Base-by-base conservation (phyloP, 1,140 invertebrate species). In the Akabosia matsudoensis region DNA sequence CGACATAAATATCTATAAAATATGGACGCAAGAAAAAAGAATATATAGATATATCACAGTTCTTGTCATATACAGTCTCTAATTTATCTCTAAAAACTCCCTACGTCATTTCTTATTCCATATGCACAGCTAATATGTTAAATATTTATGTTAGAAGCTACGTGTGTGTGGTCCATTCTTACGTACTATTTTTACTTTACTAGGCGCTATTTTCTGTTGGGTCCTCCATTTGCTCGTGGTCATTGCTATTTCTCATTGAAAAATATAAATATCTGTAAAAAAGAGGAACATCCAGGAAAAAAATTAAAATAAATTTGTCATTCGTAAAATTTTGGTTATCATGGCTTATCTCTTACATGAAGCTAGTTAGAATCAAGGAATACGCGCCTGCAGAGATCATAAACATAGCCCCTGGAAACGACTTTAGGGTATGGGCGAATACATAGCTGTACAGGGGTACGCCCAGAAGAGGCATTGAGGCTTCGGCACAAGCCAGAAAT, bases 401-500 rank as follows among this genome's bases (percentile, higher is more conserved):
- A 30, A 79, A 77, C 2, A 70, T 70, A 18, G 61, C 37, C 1
- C 76, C 76, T 52, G 76, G 76, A 56, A 77, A 77, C 24, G 56
- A 70, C 34, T 45, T 56, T 28, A 22, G 22, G 54, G 75, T 79
- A 54, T 30, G 2, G 0, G 1, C 37, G 28, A 72, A 78, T 7
- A 80, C 24, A 0, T 74, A 56, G 24, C 33, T 77, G 52, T 72
- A 78, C 1, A 78, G 28, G 4, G 72, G 34, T 3, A 37, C 70
- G 4, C 24, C 77, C 2, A 78, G 30, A 37, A 79, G 56, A 22
- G 78, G 78, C 28, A 78, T 74, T 16, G 74, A 52, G 1, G 75
- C 64, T 74, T 80, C 79, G 0, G 52, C 74, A 72, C 64, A 71
- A 2, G 79, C 71, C 0, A 80, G 71, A 73, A 80, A 78, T 1